Conservation (phyloP, 2,113 vertebrate genomes). For the Xenopus borealis region DNA sequence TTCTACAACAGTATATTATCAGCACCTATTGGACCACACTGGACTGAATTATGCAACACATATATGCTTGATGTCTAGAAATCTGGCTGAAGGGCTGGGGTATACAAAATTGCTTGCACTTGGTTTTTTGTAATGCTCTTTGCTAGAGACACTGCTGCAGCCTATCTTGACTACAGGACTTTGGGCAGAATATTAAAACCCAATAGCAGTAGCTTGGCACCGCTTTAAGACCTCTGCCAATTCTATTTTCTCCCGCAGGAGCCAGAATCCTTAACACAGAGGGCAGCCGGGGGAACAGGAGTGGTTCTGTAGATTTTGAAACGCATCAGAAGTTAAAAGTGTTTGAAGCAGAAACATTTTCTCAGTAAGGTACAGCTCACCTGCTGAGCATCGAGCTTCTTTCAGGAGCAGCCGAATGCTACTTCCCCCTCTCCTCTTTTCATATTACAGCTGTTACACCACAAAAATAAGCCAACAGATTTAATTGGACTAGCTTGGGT, state of each 20-base stretch:
- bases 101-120: too few species aligned
- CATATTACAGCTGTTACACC: conserved; percentile 1
- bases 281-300: not conserved
- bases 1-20: too few species aligned
- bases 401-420: not conserved
- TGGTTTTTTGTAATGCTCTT: too few species aligned
- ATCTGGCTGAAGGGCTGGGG: too few species aligned
- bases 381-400: not conserved
- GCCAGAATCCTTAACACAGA: not conserved
- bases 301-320: not conserved
- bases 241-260: not conserved
- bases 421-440: not conserved
- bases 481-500: conserved; percentile 24
- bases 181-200: not conserved
- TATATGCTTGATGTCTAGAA: too few species aligned
- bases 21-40: too few species aligned
- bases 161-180: too few species aligned
- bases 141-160: too few species aligned
- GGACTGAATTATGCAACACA: too few species aligned
- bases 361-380: not conserved
- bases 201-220: not conserved
- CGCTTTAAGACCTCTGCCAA: not conserved
- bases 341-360: not conserved
- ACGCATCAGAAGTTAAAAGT: not conserved
- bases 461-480: conserved; percentile 6